A percentile compares a stretch with the other conserved stretches of the same genome.
Conservation (phyloP, 2,797 vertebrate species). For the Myiotriccus ornatus region DNA sequence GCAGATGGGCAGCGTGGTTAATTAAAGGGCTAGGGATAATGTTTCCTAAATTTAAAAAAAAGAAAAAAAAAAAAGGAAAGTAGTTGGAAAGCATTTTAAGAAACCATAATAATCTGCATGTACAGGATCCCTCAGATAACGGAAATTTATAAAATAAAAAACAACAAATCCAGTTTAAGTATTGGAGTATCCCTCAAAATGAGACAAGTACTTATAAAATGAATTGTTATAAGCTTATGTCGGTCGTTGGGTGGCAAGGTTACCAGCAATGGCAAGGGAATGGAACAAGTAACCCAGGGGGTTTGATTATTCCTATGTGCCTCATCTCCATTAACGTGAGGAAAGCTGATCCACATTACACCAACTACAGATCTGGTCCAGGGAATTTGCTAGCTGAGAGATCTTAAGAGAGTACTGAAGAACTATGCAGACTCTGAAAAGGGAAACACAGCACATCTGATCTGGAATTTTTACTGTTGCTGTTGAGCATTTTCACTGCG, state of each 20-base stretch:
- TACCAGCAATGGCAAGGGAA: not conserved
- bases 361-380: not conserved
- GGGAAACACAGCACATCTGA: not conserved
- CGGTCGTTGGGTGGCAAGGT: not conserved
- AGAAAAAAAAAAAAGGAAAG: not conserved
- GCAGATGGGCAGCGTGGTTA: slow-evolving; percentile 62
- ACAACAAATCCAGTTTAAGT: not conserved
- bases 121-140: not conserved
- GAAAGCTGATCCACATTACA: not conserved
- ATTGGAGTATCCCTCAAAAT: not conserved
- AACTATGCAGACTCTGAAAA: not conserved
- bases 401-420: not conserved
- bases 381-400: not conserved
- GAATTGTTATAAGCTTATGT: not conserved
- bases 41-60: slow-evolving; percentile 8
- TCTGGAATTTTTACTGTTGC: not conserved
- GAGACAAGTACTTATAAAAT: not conserved
- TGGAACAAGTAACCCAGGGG: not conserved
- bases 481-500: not conserved
- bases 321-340: not conserved
- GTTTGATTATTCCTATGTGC: not conserved
- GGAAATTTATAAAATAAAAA: not conserved
- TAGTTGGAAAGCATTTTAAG: slow-evolving; percentile 6
- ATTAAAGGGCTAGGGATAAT: slow-evolving; percentile 53
- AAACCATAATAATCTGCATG: not conserved